Evolutionary conservation across 1,140 invertebrate genomes (phyloP).

Genomic region (Batillaria attramentaria): DNA sequence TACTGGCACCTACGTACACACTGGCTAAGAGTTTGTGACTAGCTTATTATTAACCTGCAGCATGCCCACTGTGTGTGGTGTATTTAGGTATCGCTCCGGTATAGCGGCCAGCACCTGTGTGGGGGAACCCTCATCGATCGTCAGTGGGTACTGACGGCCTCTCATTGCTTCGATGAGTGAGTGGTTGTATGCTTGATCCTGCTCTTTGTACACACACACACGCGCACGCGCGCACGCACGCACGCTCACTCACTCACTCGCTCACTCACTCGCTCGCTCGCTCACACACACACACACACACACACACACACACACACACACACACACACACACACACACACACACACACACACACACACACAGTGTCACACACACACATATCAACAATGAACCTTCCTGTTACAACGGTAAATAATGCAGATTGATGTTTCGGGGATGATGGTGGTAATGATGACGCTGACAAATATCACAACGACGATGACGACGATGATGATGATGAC

Average conservation of each 20-base stretch:
- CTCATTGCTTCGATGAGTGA: slow-evolving; percentile 79
- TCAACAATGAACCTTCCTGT: not conserved
- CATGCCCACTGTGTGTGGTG: too few species aligned
- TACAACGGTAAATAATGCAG: too few species aligned
- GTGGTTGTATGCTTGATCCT: slow-evolving; percentile 20
- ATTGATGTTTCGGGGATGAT: too few species aligned
- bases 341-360: slow-evolving; percentile 13
- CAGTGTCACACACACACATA: not conserved
- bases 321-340: not conserved
- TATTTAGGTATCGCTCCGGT: slow-evolving; percentile 46
- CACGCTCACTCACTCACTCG: slow-evolving; percentile 9
- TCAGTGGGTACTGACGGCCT: slow-evolving; percentile 83
- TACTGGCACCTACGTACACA: too few species aligned
- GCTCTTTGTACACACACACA: slow-evolving; percentile 1
- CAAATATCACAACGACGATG: not conserved
- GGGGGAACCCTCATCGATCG: slow-evolving; percentile 83
- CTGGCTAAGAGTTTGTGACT: too few species aligned
- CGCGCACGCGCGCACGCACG: slow-evolving; percentile 9
- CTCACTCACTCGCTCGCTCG: slow-evolving; percentile 1
- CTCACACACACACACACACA: not conserved
- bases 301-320: not conserved
- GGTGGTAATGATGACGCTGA: too few species aligned
- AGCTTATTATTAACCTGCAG: too few species aligned
- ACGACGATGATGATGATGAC: not conserved
- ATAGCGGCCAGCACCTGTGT: slow-evolving; percentile 75